Conservation (phyloP, 2,888 invertebrate species). For the Trilocha varians region DNA sequence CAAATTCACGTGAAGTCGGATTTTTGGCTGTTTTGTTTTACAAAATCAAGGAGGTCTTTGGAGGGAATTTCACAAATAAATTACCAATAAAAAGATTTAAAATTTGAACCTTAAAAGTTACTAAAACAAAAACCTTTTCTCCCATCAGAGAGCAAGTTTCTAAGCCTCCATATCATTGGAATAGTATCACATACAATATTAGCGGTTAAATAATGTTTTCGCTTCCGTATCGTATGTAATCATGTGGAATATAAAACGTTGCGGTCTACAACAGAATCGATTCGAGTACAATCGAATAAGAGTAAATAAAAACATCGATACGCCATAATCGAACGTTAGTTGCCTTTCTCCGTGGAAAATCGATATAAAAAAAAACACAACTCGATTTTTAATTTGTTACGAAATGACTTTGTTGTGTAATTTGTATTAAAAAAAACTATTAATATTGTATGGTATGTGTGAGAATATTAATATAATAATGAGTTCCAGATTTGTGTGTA, state of each 20-base stretch:
- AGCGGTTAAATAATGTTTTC: constrained; percentile 25
- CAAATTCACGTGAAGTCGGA: too few species aligned
- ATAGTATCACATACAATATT: constrained; percentile 23
- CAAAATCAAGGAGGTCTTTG: too few species aligned
- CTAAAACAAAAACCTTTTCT: too few species aligned
- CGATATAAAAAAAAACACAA: background rate
- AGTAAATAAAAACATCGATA: constrained; percentile 49
- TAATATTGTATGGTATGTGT: constrained; percentile 15
- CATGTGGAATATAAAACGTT: constrained; percentile 49
- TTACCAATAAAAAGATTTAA: too few species aligned
- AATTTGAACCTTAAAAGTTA: too few species aligned
- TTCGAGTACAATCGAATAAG: constrained; percentile 25
- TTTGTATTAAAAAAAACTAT: constrained; percentile 11
- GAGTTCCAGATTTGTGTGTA: background rate
- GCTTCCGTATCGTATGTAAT: constrained; percentile 54
- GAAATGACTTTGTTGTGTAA: constrained; percentile 31
- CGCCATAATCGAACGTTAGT: constrained; percentile 23
- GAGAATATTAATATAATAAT: constrained; percentile 14
- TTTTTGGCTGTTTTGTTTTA: too few species aligned
- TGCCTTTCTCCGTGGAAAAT: constrained; percentile 29
- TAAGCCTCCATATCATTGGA: too few species aligned
- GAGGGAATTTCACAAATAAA: too few species aligned
- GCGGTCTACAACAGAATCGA: constrained; percentile 44
- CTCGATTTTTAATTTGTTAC: constrained; percentile 21
- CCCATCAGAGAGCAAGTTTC: too few species aligned